Conservation (phyloP, 2,797 vertebrate genomes). For the Acipenser transmontanus region DNA sequence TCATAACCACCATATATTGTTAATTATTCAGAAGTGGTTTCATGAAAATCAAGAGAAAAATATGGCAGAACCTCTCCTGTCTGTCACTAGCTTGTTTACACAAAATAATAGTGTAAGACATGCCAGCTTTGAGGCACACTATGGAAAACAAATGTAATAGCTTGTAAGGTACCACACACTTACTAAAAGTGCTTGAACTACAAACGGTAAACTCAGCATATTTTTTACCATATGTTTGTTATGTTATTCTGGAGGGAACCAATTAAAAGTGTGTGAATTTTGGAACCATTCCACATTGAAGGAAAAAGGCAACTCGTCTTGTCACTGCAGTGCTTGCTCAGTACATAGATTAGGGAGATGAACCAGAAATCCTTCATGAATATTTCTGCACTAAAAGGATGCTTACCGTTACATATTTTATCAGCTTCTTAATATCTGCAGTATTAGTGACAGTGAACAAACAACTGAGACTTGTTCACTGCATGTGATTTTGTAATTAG, state of each 20-base stretch:
- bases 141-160: neutral
- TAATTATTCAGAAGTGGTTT: neutral
- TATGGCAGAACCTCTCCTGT: neutral
- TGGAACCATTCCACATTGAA: conserved; percentile 68
- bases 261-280: conserved; percentile 70
- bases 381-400: no score
- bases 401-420: no score
- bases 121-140: neutral
- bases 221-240: conserved; percentile 67
- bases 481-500: no score
- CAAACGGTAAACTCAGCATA: conserved; percentile 49
- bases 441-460: no score
- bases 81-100: neutral
- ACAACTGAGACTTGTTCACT: no score
- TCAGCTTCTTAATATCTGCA: no score
- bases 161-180: conserved; percentile 33
- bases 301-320: conserved; percentile 67
- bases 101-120: neutral
- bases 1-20: neutral
- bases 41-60: neutral
- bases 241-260: conserved; percentile 69
- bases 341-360: conserved; percentile 54
- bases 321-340: conserved; percentile 63
- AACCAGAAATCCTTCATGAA: conserved; percentile 30
- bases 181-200: conserved; percentile 28